Conservation (phyloP, 2,113 vertebrate species). For the Tor tambroides region DNA sequence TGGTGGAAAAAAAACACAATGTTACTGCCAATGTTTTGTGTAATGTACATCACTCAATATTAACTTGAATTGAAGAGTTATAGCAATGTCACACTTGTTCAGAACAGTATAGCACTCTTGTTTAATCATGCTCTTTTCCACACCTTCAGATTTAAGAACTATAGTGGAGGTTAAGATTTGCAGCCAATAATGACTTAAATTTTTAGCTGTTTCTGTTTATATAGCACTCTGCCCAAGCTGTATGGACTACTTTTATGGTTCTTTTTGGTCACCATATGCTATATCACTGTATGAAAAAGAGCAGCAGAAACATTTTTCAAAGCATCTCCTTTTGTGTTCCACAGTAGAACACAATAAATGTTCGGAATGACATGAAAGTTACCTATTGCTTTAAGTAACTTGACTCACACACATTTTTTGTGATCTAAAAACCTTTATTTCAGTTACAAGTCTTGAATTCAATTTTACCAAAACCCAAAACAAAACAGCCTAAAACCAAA, state of each 20-base stretch:
- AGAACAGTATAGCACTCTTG: no score
- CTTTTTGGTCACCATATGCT: background rate
- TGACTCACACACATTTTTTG: background rate
- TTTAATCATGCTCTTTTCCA: no score
- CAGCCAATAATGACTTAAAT: background rate
- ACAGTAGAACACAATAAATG: no score
- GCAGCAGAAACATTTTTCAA: background rate
- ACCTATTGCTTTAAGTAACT: background rate
- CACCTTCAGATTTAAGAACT: no score
- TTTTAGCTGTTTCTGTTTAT: background rate
- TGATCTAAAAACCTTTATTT: background rate
- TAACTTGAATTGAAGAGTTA: no score
- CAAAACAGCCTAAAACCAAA: no score
- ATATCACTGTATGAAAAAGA: background rate
- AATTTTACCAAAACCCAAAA: background rate
- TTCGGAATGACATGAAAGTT: no score
- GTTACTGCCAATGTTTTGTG: no score
- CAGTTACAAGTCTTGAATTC: background rate
- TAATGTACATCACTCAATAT: no score
- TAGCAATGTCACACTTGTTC: no score
- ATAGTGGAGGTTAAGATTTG: no score
- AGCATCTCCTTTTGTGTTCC: background rate
- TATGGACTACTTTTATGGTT: background rate
- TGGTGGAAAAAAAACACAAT: no score
- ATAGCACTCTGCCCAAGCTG: background rate